Evolutionary conservation across 2,113 vertebrate genomes (phyloP).

Genomic region (Trogon surrucura): DNA sequence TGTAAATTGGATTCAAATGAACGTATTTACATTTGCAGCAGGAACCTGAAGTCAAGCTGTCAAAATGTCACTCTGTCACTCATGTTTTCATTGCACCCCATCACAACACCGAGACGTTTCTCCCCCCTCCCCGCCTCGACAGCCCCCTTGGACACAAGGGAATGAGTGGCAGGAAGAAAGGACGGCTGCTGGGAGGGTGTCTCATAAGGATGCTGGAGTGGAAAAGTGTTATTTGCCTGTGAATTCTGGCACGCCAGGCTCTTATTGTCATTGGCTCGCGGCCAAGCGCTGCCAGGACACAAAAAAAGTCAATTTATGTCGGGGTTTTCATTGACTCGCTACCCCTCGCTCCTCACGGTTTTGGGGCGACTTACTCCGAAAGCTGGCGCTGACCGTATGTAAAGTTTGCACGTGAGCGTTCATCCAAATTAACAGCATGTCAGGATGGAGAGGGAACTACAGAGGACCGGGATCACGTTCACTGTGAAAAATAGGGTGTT

Average conservation of each 20-base stretch:
- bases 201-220: neutral
- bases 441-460: neutral
- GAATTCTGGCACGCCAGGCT: neutral
- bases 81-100: slow-evolving; percentile 37
- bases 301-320: slow-evolving; percentile 51
- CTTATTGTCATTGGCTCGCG: slow-evolving; percentile 48
- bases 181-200: slow-evolving; percentile 18
- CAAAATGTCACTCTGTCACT: slow-evolving; percentile 68
- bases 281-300: slow-evolving; percentile 51
- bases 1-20: slow-evolving; percentile 69
- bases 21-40: slow-evolving; percentile 53
- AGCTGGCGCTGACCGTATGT: neutral
- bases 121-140: neutral
- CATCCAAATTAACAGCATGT: neutral
- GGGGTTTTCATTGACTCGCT: neutral
- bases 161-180: slow-evolving; percentile 47
- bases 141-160: slow-evolving; percentile 42
- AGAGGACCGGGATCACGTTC: neutral
- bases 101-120: slow-evolving; percentile 44
- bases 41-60: slow-evolving; percentile 61
- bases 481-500: neutral
- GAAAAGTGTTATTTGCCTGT: slow-evolving; percentile 53
- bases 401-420: neutral
- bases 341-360: neutral
- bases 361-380: neutral